phyloP scores from a whole-genome alignment of 2,888 invertebrate genomes.

The Drosophila merina region DNA sequence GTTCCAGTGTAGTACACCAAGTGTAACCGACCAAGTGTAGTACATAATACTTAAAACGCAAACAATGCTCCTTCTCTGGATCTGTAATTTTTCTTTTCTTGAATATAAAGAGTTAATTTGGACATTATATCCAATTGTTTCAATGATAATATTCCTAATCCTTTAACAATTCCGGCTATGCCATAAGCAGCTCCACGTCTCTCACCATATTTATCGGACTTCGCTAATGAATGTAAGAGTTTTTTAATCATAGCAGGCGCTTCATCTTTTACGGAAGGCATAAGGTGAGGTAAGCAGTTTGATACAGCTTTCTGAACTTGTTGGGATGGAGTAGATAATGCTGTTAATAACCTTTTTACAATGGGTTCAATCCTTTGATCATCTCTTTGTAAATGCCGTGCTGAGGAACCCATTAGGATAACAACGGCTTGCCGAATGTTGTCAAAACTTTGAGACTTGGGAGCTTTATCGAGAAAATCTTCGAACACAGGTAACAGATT shows the following conservation, averaged over 20 bases:
- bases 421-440: slow-evolving; percentile 98
- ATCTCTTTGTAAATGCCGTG: slow-evolving; percentile 96
- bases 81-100: slow-evolving; percentile 98
- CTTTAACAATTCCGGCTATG: slow-evolving; percentile 97
- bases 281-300: slow-evolving; percentile 96
- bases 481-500: slow-evolving; percentile 96
- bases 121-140: slow-evolving; percentile 98
- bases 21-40: slow-evolving; percentile 93
- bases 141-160: slow-evolving; percentile 96
- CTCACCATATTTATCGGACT: slow-evolving; percentile 94
- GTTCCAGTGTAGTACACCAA: no score
- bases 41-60: slow-evolving; percentile 98
- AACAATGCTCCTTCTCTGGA: slow-evolving; percentile 98
- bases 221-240: slow-evolving; percentile 93
- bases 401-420: slow-evolving; percentile 97
- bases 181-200: slow-evolving; percentile 97
- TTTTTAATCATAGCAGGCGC: slow-evolving; percentile 94
- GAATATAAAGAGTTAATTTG: slow-evolving; percentile 95
- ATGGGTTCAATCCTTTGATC: slow-evolving; percentile 97
- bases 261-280: slow-evolving; percentile 96
- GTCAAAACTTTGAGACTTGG: slow-evolving; percentile 95
- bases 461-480: slow-evolving; percentile 95
- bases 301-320: slow-evolving; percentile 99
- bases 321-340: slow-evolving; percentile 98
- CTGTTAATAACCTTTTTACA: slow-evolving; percentile 93